phyloP scores from a whole-genome alignment of 2,888 invertebrate species.

The Autographa pulchrina region DNA sequence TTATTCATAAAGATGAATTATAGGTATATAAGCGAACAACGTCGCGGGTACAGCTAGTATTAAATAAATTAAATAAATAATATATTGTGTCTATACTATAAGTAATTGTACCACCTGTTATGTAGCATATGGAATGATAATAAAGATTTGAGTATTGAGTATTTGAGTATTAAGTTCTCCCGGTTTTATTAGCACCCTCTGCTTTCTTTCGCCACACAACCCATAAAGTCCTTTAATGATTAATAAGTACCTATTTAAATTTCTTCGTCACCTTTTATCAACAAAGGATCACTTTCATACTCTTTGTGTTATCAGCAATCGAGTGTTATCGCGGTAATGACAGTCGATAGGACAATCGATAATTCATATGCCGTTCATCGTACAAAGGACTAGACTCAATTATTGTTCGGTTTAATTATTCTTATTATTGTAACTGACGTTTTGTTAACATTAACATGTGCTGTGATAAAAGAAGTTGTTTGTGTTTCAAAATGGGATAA shows the following conservation, averaged over 20 bases:
- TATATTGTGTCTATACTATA: no score
- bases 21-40: no score
- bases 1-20: no score
- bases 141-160: no score
- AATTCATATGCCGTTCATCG: constrained; percentile 40
- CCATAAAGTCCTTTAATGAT: no score
- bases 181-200: no score
- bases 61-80: no score
- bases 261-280: neutral
- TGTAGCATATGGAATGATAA: no score
- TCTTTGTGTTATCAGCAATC: constrained; percentile 39
- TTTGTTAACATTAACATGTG: neutral
- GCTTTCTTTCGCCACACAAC: no score
- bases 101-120: no score
- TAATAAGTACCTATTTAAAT: neutral
- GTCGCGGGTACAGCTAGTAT: no score
- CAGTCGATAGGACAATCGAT: constrained; percentile 46
- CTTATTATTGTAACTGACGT: constrained; percentile 5
- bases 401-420: constrained; percentile 27
- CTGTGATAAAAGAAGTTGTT: neutral
- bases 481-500: neutral
- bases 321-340: constrained; percentile 47
- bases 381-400: constrained; percentile 36
- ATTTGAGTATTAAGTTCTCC: no score
- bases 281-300: neutral